phyloP scores from a whole-genome alignment of 1,140 invertebrate species.

The Diprion similis region DNA sequence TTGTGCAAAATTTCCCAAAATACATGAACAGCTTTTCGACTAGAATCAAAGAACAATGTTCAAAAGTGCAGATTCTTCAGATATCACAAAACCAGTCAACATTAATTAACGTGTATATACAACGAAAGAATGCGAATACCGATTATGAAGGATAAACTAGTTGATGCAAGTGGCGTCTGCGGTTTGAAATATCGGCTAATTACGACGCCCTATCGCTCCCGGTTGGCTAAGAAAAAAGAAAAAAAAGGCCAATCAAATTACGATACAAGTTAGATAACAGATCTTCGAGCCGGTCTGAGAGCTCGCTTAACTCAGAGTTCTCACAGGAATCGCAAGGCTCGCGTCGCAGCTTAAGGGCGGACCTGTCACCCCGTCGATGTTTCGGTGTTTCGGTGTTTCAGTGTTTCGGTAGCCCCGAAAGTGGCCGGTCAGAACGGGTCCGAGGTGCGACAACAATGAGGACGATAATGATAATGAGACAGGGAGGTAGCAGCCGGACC shows the following conservation, averaged over 20 bases:
- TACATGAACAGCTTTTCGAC: no score
- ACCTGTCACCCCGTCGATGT: no score
- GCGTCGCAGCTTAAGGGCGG: no score
- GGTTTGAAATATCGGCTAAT: neutral
- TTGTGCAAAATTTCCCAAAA: no score
- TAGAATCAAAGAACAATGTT: no score
- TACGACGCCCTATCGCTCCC: neutral
- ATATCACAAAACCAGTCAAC: no score
- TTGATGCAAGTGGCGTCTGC: no score
- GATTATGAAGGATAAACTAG: no score
- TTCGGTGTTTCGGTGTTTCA: no score
- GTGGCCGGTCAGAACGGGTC: neutral
- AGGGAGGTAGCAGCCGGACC: conserved; percentile 41
- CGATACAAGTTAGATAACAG: neutral
- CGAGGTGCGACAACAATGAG: neutral
- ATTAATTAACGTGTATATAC: no score
- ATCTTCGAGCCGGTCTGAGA: neutral
- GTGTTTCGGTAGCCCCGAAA: neutral
- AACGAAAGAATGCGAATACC: no score
- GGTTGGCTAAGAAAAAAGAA: neutral
- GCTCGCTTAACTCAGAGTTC: neutral
- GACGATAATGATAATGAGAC: conserved; percentile 19
- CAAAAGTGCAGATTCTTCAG: no score
- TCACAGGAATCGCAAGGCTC: neutral
- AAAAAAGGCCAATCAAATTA: neutral